phyloP scores from a whole-genome alignment of 2,797 vertebrate species.

The Sebastolobus altivelis region DNA sequence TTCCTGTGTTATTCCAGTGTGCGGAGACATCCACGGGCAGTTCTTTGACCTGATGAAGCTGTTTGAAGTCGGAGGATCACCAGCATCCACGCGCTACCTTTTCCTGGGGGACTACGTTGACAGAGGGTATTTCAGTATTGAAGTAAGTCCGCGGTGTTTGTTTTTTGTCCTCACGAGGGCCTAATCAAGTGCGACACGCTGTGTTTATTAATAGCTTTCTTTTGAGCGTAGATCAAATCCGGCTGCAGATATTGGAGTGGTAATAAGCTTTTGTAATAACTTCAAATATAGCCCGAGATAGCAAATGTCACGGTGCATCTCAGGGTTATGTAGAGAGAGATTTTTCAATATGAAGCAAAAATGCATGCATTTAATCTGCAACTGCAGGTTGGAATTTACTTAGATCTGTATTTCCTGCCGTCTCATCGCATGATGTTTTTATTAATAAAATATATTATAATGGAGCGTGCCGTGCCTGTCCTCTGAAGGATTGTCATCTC shows the following conservation, averaged over 20 bases:
- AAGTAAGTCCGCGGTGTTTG: conserved; percentile 88
- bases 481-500: conserved; percentile 48
- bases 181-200: conserved; percentile 61
- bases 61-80: conserved; percentile 98
- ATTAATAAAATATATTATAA: conserved; percentile 69
- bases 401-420: conserved; percentile 22
- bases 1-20: conserved; percentile 83
- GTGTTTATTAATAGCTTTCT: conserved; percentile 76
- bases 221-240: conserved; percentile 64
- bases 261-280: conserved; percentile 64
- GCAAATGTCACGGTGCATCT: conserved; percentile 51
- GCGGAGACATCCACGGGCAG: conserved; percentile 98
- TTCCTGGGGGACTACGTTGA: conserved; percentile 99
- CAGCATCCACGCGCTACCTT: conserved; percentile 98
- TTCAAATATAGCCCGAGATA: conserved; percentile 47
- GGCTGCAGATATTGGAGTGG: conserved; percentile 60
- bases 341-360: conserved; percentile 57
- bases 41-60: conserved; percentile 99
- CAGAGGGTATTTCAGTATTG: conserved; percentile 99
- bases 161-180: conserved; percentile 42
- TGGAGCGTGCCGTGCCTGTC: conserved; percentile 31
- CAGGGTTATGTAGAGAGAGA: conserved; percentile 33
- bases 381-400: conserved; percentile 30
- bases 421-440: conserved; percentile 32
- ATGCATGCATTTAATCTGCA: conserved; percentile 32